phyloP scores from a whole-genome alignment of 2,888 invertebrate genomes.

The Frankliniella intonsa region DNA sequence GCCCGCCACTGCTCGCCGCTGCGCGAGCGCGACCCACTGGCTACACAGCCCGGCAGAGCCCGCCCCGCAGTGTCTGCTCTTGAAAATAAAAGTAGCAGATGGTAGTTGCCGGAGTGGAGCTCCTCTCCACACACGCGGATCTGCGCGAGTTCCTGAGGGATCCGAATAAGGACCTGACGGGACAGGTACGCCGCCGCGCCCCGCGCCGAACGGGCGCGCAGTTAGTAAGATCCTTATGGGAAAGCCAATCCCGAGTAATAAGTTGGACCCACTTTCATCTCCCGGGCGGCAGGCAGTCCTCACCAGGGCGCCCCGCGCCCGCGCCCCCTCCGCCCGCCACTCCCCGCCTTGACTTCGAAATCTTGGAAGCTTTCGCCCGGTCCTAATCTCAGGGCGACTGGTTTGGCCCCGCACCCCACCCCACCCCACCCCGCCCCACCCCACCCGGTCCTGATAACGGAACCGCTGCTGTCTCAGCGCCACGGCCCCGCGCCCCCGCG shows the following conservation, averaged over 20 bases:
- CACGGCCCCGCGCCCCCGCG: too few species aligned
- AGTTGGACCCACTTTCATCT: constrained; percentile 9
- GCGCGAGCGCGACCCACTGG: background rate
- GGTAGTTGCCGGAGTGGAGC: background rate
- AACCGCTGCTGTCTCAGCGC: too few species aligned
- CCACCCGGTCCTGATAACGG: too few species aligned
- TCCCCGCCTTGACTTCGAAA: background rate
- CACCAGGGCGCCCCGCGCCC: too few species aligned
- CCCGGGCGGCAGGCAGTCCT: background rate
- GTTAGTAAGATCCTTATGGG: background rate
- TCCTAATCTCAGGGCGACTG: background rate
- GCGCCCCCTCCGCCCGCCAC: background rate
- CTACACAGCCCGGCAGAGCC: background rate
- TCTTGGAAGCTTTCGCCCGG: background rate
- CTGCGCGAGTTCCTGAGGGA: too few species aligned
- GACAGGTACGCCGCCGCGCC: background rate
- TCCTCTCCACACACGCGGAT: too few species aligned
- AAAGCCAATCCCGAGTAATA: constrained; percentile 21
- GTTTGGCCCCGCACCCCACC: too few species aligned
- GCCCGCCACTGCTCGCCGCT: background rate
- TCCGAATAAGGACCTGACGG: background rate
- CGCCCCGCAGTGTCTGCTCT: background rate
- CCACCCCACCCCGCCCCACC: too few species aligned
- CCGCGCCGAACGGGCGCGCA: background rate
- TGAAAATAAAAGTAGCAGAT: background rate